A percentile compares a stretch with the other conserved stretches of the same genome.
Conservation (phyloP, 2,888 invertebrate species). For the Temnothorax ravouxi region DNA sequence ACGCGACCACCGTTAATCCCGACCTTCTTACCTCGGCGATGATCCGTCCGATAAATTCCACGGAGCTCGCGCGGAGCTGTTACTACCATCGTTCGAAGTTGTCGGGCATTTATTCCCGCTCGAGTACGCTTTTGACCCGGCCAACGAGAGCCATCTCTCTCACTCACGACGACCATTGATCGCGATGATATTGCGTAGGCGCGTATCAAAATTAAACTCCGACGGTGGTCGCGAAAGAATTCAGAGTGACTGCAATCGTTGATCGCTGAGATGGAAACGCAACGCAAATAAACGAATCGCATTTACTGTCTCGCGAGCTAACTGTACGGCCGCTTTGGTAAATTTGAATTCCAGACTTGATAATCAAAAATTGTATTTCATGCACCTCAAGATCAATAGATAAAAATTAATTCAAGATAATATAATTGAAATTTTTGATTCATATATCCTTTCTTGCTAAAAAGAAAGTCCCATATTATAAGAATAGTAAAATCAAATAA, state of each 20-base stretch:
- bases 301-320: constrained; percentile 31
- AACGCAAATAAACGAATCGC: constrained; percentile 42
- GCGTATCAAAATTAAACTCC: constrained; percentile 58
- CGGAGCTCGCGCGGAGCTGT: constrained; percentile 65
- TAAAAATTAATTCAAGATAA: constrained; percentile 1
- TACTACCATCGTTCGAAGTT: constrained; percentile 62
- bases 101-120: constrained; percentile 74
- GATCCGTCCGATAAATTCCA: constrained; percentile 75
- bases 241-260: constrained; percentile 47
- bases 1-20: constrained; percentile 77
- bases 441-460: background rate
- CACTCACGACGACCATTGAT: constrained; percentile 55
- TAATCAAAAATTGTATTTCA: background rate
- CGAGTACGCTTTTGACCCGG: constrained; percentile 60
- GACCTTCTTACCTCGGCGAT: constrained; percentile 76
- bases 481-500: background rate
- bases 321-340: background rate
- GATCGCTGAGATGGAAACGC: constrained; percentile 42
- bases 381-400: background rate
- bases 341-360: constrained; percentile 32
- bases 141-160: constrained; percentile 60
- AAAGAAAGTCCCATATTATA: background rate
- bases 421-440: background rate
- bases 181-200: constrained; percentile 58
- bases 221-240: constrained; percentile 56